Evolutionary conservation across 2,113 vertebrate genomes (phyloP).

Genomic region (Meleagris gallopavo): DNA sequence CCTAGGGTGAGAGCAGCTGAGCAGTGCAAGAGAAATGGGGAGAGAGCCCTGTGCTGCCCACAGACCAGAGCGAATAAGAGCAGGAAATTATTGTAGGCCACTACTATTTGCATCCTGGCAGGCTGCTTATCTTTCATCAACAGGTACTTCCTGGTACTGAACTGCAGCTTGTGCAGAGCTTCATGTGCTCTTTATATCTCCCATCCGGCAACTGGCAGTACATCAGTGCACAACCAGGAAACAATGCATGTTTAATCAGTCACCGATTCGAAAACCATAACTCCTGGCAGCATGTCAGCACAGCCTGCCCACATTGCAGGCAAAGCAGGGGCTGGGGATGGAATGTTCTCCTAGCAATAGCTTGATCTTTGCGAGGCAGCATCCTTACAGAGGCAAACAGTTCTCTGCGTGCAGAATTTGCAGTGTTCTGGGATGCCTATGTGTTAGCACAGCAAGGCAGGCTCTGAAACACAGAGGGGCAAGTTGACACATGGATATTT

Average conservation of each 20-base stretch:
- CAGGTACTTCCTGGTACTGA: conserved; percentile 58
- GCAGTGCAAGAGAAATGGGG: rapidly evolving
- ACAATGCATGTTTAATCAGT: not conserved
- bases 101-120: not conserved
- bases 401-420: not conserved
- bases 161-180: not conserved
- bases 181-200: not conserved
- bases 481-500: not conserved
- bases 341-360: not conserved
- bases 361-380: not conserved
- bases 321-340: rapidly evolving
- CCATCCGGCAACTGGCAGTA: not conserved
- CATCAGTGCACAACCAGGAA: conserved; percentile 7
- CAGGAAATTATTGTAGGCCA: not conserved
- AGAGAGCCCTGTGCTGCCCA: not conserved
- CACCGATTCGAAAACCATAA: not conserved
- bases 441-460: not conserved
- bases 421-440: not conserved
- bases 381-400: not conserved
- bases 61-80: not conserved
- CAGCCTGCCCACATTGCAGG: not conserved
- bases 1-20: rapidly evolving
- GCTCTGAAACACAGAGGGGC: not conserved
- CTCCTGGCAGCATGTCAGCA: not conserved
- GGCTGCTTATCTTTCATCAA: conserved; percentile 26